phyloP scores from a whole-genome alignment of 92 coral and sea anemone genomes.

The Bergia puertoricense region DNA sequence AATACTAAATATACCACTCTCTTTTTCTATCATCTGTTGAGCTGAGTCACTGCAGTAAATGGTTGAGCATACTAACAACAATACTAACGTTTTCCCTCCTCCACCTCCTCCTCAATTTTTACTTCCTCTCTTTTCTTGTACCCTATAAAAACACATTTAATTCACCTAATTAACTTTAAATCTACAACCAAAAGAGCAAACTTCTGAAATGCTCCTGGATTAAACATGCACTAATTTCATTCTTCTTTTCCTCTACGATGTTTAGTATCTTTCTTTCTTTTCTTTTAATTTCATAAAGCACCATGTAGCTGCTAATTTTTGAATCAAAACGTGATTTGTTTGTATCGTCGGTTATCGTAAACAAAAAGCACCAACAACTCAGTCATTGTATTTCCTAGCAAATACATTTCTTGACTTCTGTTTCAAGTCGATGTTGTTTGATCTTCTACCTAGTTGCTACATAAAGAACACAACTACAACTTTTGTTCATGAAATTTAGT shows the following conservation, averaged over 20 bases:
- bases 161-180: background rate
- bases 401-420: background rate
- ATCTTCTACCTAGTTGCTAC: background rate
- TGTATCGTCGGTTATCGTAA: too few relatives aligned
- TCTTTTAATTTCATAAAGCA: background rate
- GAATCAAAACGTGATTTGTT: background rate
- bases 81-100: conserved; percentile 24
- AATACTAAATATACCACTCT: background rate
- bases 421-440: background rate
- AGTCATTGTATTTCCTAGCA: background rate
- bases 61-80: background rate
- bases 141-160: background rate
- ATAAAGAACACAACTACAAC: background rate
- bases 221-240: too few relatives aligned
- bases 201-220: background rate
- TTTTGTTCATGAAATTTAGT: background rate
- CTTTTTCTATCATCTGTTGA: too few relatives aligned
- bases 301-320: background rate
- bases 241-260: background rate
- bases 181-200: background rate
- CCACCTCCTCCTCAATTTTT: background rate
- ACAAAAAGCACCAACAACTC: too few relatives aligned
- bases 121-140: conserved; percentile 22
- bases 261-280: too few relatives aligned
- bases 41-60: background rate